phyloP scores from a whole-genome alignment of 2,888 invertebrate genomes.

The Tipula unca region DNA sequence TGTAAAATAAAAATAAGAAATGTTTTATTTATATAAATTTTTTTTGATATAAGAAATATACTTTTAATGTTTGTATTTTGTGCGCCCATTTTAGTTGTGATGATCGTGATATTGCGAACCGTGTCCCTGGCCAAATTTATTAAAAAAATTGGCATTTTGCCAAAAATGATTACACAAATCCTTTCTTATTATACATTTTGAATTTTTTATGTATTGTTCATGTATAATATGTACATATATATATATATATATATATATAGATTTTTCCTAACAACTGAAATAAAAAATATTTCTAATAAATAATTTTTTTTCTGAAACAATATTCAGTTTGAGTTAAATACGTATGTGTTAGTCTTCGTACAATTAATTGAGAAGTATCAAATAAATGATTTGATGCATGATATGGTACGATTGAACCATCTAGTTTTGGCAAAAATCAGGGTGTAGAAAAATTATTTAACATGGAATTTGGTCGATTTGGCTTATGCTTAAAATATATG shows the following conservation, averaged over 20 bases:
- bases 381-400: neutral
- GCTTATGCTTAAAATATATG: too few relatives aligned
- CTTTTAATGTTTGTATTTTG: neutral
- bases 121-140: constrained; percentile 22
- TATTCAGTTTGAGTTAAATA: neutral
- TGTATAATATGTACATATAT: too few relatives aligned
- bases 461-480: too few relatives aligned
- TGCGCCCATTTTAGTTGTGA: neutral
- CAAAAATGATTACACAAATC: constrained; percentile 9
- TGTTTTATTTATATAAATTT: neutral
- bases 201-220: neutral
- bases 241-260: too few relatives aligned
- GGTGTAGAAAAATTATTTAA: too few relatives aligned
- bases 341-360: neutral
- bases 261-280: neutral
- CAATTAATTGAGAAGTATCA: neutral
- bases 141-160: constrained; percentile 16
- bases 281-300: neutral
- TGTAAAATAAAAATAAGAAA: neutral
- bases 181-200: neutral
- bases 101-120: neutral
- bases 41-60: neutral
- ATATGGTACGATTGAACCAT: neutral
- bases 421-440: neutral
- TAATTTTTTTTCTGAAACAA: neutral